phyloP scores from a whole-genome alignment of 2,797 vertebrate genomes.

The Dendrocincla fuliginosa region DNA sequence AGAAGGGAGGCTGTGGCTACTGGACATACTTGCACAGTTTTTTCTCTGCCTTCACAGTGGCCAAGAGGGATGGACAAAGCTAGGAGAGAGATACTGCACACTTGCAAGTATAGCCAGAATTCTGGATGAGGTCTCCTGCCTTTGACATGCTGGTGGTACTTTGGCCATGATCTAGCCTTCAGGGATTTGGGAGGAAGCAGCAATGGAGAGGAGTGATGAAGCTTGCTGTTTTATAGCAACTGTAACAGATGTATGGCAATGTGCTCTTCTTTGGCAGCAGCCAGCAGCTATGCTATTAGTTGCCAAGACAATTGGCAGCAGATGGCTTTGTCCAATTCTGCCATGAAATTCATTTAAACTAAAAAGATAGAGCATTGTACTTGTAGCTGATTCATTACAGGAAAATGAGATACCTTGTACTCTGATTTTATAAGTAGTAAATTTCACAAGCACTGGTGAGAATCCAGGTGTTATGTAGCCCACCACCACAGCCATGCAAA shows the following conservation, averaged over 20 bases:
- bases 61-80: background rate
- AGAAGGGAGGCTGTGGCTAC: background rate
- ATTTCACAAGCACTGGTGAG: background rate
- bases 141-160: background rate
- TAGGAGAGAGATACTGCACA: background rate
- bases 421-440: background rate
- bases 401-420: background rate
- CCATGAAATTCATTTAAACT: conserved; percentile 35
- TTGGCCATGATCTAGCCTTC: background rate
- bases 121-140: background rate
- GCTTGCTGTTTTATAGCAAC: background rate
- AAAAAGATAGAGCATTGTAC: conserved; percentile 21
- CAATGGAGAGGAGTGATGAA: background rate
- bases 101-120: background rate
- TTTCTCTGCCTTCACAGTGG: background rate
- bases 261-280: conserved; percentile 31
- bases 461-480: background rate
- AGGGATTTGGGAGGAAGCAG: background rate
- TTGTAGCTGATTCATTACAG: conserved; percentile 5
- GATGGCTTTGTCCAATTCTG: conserved; percentile 51
- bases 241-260: conserved; percentile 41
- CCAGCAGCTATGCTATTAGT: conserved; percentile 30
- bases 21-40: background rate
- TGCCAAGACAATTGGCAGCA: conserved; percentile 67
- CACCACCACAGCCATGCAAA: background rate